These are phyloP conservation scores for Aphelinus atriplicis DNA, from an alignment of 1,140 invertebrate genomes.

Conservation along the genomic window DNA sequence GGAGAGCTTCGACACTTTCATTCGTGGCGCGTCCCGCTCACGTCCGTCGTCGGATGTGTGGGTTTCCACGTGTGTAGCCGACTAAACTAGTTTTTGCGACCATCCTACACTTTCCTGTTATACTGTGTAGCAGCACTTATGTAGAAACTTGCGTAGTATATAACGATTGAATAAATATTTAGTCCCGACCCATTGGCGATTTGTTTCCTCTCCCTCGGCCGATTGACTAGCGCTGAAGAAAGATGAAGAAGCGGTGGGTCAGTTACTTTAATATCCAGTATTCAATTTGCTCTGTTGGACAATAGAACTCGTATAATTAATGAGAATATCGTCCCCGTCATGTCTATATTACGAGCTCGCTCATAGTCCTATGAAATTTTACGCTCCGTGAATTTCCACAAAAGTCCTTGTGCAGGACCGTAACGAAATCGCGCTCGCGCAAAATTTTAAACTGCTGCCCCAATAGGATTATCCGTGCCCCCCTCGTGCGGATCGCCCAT, in stretches of 20 bases:
- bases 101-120: slow-evolving; percentile 2
- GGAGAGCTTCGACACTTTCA: slow-evolving; percentile 36
- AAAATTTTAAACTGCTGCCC: slow-evolving; percentile 17
- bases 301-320: too few relatives aligned
- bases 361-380: too few relatives aligned
- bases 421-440: background rate
- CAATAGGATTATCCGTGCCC: background rate
- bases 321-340: too few relatives aligned
- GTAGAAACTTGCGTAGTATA: background rate
- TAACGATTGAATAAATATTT: too few relatives aligned
- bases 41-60: background rate
- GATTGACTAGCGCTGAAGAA: too few relatives aligned
- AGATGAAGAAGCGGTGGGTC: too few relatives aligned
- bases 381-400: too few relatives aligned
- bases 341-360: too few relatives aligned
- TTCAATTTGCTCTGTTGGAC: too few relatives aligned
- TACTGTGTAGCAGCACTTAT: slow-evolving; percentile 10
- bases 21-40: background rate
- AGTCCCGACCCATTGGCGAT: too few relatives aligned
- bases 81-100: slow-evolving; percentile 15
- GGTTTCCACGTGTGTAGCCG: background rate
- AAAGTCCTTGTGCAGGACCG: background rate
- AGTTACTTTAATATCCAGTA: too few relatives aligned
- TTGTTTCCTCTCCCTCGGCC: too few relatives aligned
- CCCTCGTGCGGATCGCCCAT: background rate